Evolutionary conservation across 2,113 vertebrate species (phyloP).

Genomic region (Sinocyclocheilus grahami): DNA sequence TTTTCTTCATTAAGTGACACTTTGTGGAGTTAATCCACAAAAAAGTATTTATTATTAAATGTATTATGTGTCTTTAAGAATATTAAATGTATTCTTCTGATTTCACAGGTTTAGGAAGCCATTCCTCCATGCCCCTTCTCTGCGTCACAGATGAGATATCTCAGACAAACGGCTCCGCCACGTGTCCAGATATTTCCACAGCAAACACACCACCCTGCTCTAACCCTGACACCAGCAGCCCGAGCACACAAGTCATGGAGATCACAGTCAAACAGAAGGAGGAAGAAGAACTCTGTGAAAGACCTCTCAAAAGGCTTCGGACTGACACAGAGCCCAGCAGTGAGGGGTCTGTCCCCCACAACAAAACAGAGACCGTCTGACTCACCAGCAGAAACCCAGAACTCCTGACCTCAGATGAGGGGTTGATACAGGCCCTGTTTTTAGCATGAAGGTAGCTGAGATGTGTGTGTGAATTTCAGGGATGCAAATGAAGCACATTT

Average conservation of each 20-base stretch:
- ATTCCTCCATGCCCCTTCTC: slow-evolving; percentile 73
- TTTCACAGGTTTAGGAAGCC: slow-evolving; percentile 78
- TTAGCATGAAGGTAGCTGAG: slow-evolving; percentile 21
- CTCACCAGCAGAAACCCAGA: neutral
- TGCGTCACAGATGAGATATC: slow-evolving; percentile 67
- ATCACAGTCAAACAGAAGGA: slow-evolving; percentile 67
- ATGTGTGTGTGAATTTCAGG: slow-evolving; percentile 33
- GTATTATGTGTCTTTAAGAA: too few species aligned
- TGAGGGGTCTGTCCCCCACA: neutral
- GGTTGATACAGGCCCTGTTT: neutral
- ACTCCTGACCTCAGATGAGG: neutral
- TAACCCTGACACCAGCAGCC: slow-evolving; percentile 20
- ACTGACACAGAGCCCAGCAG: slow-evolving; percentile 67
- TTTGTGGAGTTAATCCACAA: too few species aligned
- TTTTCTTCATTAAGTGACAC: too few species aligned
- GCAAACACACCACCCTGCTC: neutral
- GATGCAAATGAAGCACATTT: slow-evolving; percentile 39
- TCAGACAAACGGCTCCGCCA: slow-evolving; percentile 24
- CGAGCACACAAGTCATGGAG: slow-evolving; percentile 29
- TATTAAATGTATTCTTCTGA: neutral
- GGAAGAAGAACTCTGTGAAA: slow-evolving; percentile 76
- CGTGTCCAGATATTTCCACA: neutral
- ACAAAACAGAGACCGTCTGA: slow-evolving; percentile 27
- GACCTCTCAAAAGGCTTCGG: slow-evolving; percentile 79
- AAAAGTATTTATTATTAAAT: too few species aligned